Evolutionary conservation across 2,888 invertebrate species (phyloP), one percentile per base, ranked within the genome.

Genomic region (Leptura quadrifasciata): DNA sequence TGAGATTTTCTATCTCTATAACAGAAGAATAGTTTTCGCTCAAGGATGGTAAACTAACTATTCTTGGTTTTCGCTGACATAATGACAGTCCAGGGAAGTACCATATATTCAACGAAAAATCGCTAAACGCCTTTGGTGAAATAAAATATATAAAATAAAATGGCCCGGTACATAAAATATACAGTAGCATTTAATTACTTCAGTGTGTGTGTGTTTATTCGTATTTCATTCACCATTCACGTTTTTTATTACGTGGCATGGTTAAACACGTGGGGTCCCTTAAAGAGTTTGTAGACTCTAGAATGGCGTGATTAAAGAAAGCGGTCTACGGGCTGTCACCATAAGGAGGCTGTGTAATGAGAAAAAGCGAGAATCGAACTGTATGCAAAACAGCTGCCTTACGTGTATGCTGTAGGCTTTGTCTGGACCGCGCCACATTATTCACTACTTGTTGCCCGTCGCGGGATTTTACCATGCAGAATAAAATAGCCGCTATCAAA

Each of bases 331-430:
- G 69, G 58, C 74, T 67, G 63, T 63, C 39, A 72, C 60, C 72
- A 35, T 57, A 55, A 31, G 35, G 65, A 65, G 65, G 54, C 65
- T 65, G 65, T 24, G 27, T 17, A n/a, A 27, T 75, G 70, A 71
- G 76, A 80, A 81, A 80, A 79, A 80, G 79, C 76, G 78, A 79
- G 78, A 81, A 81, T 76, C 81, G 80, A 77, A 76, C 76, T 78
- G 78, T 80, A 84, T 84, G 84, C 83, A 84, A 84, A 84, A 82
- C 82, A 83, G 82, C 81, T 82, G 82, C 81, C 74, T 69, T 69
- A 69, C 75, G 75, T 78, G 74, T 74, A 73, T 67, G 70, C 58
- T 72, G 78, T 39, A 63, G 55, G 63, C 81, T 80, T 79, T 83
- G 81, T 81, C 82, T 77, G 79, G 65, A 77, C 77, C 79, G 79